Conservation (phyloP, 2,888 invertebrate genomes). For the Diaprepes abbreviatus region DNA sequence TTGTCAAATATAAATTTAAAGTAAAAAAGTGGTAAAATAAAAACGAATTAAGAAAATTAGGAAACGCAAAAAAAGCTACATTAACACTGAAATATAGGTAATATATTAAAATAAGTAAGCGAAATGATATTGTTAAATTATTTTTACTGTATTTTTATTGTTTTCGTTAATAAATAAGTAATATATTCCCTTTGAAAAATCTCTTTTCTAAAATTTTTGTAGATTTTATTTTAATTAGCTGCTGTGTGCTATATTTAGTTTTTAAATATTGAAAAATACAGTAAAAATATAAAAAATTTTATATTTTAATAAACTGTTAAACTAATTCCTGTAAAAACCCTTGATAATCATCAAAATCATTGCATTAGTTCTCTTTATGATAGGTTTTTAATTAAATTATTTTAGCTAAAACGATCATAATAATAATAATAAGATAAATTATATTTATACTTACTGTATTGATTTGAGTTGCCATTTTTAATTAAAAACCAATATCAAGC, state of each 20-base stretch:
- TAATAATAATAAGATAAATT: too few species aligned
- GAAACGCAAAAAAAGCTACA: conserved; percentile 11
- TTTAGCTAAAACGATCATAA: too few species aligned
- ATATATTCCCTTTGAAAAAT: too few species aligned
- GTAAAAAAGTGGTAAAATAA: conserved; percentile 4
- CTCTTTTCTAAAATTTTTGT: too few species aligned
- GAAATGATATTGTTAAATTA: conserved; percentile 22
- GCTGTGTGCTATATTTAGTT: too few species aligned
- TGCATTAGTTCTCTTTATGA: conserved; percentile 3
- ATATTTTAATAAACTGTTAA: conserved; percentile 30
- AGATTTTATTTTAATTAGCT: background rate
- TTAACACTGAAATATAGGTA: conserved; percentile 20
- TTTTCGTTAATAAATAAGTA: too few species aligned
- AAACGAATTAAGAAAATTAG: conserved; percentile 16
- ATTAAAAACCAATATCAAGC: too few species aligned
- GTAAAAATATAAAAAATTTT: conserved; percentile 18
- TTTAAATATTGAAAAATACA: conserved; percentile 11
- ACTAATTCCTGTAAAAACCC: conserved; percentile 25
- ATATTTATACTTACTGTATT: too few species aligned
- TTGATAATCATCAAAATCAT: conserved; percentile 19
- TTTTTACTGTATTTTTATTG: conserved; percentile 24
- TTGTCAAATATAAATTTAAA: conserved; percentile 7
- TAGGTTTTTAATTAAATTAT: too few species aligned
- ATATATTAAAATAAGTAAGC: conserved; percentile 18
- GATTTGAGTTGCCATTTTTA: too few species aligned